Evolutionary conservation across 2,113 vertebrate genomes (phyloP), one percentile per base, ranked within the genome.

Genomic region (Corynorhinus townsendii): DNA sequence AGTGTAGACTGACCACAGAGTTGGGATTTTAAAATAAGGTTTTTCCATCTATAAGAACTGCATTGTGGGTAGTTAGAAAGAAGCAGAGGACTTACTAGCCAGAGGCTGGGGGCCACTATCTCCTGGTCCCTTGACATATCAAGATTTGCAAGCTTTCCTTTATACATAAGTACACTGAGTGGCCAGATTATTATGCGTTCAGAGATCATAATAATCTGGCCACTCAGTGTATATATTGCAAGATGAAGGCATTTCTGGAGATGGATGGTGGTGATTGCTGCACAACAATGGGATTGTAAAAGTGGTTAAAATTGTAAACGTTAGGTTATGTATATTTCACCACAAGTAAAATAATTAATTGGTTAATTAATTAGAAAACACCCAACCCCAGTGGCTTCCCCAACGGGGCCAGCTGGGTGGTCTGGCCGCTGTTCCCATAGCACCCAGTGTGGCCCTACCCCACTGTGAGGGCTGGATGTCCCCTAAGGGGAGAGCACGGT

Each of bases 401-500:
- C 17, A 43, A 6, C 0, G 26, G 71, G 76, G 11, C n/a, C 33
- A 24, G 75, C 54, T 8, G 26, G 15, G 2, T 20, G 19, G 3
- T n/a, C 71, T 24, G 66, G n/a, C 24, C 14, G 0, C 35, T 26
- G 8, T 19, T 30, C 20, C 52, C 52, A 11, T 0, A 11, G 49
- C 22, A 40, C 30, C 35, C 1, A 20, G 73, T 68, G 22, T 24
- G 1, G 40, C 76, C 68, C 28, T 5, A 4, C 12, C n/a, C 73
- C 49, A 5, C 17, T 2, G n/a, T 7, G 35, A 38, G 35, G 26
- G 16, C 17, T 47, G 10, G 5, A 14, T 14, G 35, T 4, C 38
- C 40, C 71, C 38, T 12, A 28, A 49, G 40, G 40, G 26, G 33
- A 17, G 28, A 33, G 17, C 43, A n/a, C 0, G 0, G 3, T 7